Conservation (phyloP, 2,888 invertebrate species). For the Drosophila antonietae region DNA sequence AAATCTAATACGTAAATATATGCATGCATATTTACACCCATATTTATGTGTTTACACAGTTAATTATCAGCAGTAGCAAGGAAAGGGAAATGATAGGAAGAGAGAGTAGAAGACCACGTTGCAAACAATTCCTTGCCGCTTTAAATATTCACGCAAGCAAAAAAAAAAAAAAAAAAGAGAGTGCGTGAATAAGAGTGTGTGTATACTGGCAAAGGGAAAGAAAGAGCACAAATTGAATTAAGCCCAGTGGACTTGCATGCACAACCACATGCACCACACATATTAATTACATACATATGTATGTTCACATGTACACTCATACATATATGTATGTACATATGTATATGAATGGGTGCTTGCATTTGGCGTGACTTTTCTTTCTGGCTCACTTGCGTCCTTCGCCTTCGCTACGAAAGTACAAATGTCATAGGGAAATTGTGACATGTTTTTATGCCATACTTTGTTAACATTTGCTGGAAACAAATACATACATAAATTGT, state of each 20-base stretch:
- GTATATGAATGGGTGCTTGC: constrained; percentile 8
- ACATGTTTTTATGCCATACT: too few species aligned
- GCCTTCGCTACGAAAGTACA: too few species aligned
- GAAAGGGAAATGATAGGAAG: not conserved
- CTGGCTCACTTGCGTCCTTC: not conserved
- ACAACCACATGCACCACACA: not conserved
- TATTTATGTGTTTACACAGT: constrained; percentile 4
- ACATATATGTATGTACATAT: not conserved
- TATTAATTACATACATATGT: not conserved
- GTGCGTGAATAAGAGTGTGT: too few species aligned
- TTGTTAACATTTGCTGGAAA: not conserved
- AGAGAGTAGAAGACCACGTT: constrained; percentile 2
- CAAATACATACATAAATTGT: not conserved
- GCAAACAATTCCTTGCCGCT: constrained; percentile 7
- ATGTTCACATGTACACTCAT: not conserved
- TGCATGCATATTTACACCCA: not conserved
- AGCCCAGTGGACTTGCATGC: not conserved
- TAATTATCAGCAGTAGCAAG: constrained; percentile 13
- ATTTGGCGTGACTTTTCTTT: constrained; percentile 19
- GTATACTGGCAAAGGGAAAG: not conserved
- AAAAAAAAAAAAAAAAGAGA: not conserved
- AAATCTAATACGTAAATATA: constrained; percentile 14
- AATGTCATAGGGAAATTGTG: too few species aligned
- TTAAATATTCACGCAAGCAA: constrained; percentile 30
- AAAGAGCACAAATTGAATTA: not conserved